These are phyloP conservation scores for Trinectes maculatus DNA, from an alignment of 2,113 vertebrate species.

Conservation along the genomic window DNA sequence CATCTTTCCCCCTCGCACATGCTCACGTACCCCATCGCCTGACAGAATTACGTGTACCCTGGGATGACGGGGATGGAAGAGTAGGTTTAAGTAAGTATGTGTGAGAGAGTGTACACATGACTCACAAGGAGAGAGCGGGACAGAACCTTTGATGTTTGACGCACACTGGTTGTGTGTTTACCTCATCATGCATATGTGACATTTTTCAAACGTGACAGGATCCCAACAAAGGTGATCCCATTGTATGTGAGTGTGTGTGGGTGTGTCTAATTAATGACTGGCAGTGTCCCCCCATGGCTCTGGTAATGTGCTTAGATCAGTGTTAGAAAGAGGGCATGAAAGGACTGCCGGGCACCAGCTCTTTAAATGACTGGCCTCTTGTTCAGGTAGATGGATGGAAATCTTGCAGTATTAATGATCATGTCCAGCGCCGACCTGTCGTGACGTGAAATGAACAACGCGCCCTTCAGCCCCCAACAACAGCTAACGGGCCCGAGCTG, in stretches of 20 bases:
- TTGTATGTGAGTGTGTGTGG: constrained; percentile 8
- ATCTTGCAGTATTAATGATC: constrained; percentile 79
- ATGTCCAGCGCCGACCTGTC: constrained; percentile 74
- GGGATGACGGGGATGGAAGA: constrained; percentile 35
- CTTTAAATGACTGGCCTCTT: constrained; percentile 69
- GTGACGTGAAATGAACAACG: constrained; percentile 77
- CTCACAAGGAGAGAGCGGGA: background rate
- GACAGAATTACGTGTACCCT: constrained; percentile 39
- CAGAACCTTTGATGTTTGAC: constrained; percentile 35
- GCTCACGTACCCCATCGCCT: constrained; percentile 27
- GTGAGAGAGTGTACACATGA: constrained; percentile 30
- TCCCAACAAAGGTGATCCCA: constrained; percentile 32
- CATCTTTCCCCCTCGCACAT: constrained; percentile 14
- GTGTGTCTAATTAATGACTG: constrained; percentile 74
- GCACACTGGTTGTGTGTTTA: constrained; percentile 11
- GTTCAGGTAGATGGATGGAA: constrained; percentile 78
- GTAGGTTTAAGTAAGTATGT: constrained; percentile 33
- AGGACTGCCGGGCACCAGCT: constrained; percentile 64
- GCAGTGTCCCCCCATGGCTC: constrained; percentile 66
- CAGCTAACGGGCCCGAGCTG: constrained; percentile 74
- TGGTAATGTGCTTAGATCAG: constrained; percentile 75
- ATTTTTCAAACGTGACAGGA: constrained; percentile 50
- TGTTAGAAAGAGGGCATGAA: constrained; percentile 72
- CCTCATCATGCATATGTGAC: constrained; percentile 26
- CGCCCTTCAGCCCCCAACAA: constrained; percentile 81